These are phyloP conservation scores for Cephus pygmeus DNA, from an alignment of 2,888 invertebrate species.

Conservation along the genomic window DNA sequence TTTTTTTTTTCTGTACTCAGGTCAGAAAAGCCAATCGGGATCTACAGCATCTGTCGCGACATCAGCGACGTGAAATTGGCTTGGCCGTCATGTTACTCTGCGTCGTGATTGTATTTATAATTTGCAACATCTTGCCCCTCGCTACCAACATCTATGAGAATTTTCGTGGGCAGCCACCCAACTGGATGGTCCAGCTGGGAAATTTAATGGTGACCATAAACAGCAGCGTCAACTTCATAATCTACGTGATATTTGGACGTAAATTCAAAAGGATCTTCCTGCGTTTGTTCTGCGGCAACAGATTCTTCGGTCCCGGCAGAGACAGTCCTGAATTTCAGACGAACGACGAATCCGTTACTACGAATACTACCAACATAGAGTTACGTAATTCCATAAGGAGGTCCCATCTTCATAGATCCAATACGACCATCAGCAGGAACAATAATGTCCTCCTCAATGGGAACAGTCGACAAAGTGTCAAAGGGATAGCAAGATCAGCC, in stretches of 20 bases:
- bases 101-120: constrained; percentile 93
- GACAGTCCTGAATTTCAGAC: constrained; percentile 79
- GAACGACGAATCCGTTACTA: constrained; percentile 85
- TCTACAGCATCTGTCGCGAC: constrained; percentile 87
- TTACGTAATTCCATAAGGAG: constrained; percentile 75
- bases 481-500: constrained; percentile 51
- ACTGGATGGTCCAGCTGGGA: constrained; percentile 82
- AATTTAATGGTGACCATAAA: constrained; percentile 96
- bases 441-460: constrained; percentile 50
- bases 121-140: constrained; percentile 90
- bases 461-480: constrained; percentile 46
- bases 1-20: constrained; percentile 59
- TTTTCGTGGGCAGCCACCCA: constrained; percentile 75
- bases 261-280: constrained; percentile 92
- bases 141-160: constrained; percentile 89
- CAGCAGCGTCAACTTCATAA: constrained; percentile 97
- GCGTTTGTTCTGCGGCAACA: constrained; percentile 79
- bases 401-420: constrained; percentile 69
- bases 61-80: constrained; percentile 92
- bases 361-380: constrained; percentile 75
- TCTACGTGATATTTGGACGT: constrained; percentile 97
- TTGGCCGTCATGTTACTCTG: constrained; percentile 95
- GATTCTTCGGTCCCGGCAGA: constrained; percentile 68
- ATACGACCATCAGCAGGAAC: constrained; percentile 63
- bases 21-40: constrained; percentile 91